Evolutionary conservation across 2,888 invertebrate species (phyloP), one percentile per base, ranked within the genome.

Genomic region (Thymelicus sylvestris): DNA sequence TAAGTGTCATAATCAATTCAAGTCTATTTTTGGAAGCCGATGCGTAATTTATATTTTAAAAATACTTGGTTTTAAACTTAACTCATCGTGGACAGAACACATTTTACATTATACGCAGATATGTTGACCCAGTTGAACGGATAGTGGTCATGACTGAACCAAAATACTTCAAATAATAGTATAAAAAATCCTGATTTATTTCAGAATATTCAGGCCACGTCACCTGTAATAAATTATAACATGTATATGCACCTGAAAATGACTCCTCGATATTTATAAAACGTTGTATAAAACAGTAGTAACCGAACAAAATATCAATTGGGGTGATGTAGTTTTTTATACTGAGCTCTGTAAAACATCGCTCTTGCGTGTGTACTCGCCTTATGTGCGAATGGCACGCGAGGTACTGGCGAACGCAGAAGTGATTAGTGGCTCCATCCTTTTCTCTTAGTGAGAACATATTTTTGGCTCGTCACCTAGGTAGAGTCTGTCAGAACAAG

Each of bases 261-360:
- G 50, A 64, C 50, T 64, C 50, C 50, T 15, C 15, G 41, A 61
- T 70, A 70, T 61, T 70, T 60, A 70, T 65, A 65, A 69, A 64
- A 77, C 76, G 77, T 74, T 75, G 77, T 80, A 83, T 82, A 83
- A 84, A 88, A 89, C 88, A 88, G 88, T 87, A 88, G 90, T 91
- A 85, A 81, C 78, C 79, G 83, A 82, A 86, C 86, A 85, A 90
- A 92, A 91, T 92, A 93, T 93, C 93, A 92, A 93, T 93, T 91
- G 91, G 86, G 87, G 80, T 79, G 81, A 79, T 85, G 86, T 88
- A 86, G 87, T 87, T 92, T 91, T 91, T 92, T 92, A 89, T 87
- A 87, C 84, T 76, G 78, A 83, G 81, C 85, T 80, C 85, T 90
- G 91, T 91, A 90, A 88, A 91, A 91, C 92, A 91, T 86, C 81